Conservation (phyloP, 2,113 vertebrate genomes). For the Recurvirostra avosetta region DNA sequence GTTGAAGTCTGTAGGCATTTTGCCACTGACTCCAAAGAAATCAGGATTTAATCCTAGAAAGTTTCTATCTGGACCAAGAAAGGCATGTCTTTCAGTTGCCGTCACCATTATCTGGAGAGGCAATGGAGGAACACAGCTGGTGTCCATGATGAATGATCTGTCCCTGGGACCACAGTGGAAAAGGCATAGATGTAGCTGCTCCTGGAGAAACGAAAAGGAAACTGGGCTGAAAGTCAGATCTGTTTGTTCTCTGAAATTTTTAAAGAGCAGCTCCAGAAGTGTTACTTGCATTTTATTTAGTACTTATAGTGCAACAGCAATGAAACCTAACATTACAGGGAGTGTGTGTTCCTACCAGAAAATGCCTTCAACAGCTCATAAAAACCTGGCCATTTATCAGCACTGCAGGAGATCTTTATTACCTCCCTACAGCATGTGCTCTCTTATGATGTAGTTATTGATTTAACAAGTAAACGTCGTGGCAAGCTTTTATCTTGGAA, state of each 20-base stretch:
- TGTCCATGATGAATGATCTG: background rate
- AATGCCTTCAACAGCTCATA: conserved; percentile 37
- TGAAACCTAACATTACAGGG: conserved; percentile 47
- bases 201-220: background rate
- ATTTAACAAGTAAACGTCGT: conserved; percentile 65
- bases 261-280: conserved; percentile 16
- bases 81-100: background rate
- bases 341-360: conserved; percentile 48
- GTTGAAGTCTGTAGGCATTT: background rate
- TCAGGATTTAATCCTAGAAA: background rate
- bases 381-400: conserved; percentile 43
- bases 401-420: conserved; percentile 66
- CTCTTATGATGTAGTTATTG: conserved; percentile 60
- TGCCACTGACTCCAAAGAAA: background rate
- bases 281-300: conserved; percentile 37
- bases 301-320: background rate
- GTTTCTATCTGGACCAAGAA: background rate
- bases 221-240: background rate
- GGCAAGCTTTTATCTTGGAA: conserved; percentile 55
- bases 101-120: background rate
- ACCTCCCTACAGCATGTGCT: conserved; percentile 48
- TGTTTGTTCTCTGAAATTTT: background rate
- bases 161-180: background rate
- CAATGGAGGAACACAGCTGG: background rate
- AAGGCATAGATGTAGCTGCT: background rate